Evolutionary conservation across 2,888 invertebrate genomes (phyloP).

Genomic region (Scaptomyza reducta): DNA sequence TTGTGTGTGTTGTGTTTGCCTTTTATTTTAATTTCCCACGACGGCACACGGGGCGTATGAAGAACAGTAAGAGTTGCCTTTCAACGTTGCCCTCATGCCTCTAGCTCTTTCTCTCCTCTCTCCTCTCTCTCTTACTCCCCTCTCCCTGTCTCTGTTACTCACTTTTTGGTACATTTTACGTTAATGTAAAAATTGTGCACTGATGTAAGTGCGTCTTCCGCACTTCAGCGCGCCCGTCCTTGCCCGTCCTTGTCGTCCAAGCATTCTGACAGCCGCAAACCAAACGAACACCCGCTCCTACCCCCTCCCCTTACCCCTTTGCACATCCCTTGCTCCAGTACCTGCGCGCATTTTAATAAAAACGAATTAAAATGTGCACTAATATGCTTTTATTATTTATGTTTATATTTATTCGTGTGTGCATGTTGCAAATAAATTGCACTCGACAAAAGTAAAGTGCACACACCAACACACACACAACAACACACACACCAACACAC

Average conservation of each 20-base stretch:
- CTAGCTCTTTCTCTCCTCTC: not conserved
- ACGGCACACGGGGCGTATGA: slow-evolving; percentile 54
- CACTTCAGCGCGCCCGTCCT: slow-evolving; percentile 51
- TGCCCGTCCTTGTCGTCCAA: not conserved
- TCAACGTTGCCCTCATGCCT: slow-evolving; percentile 8
- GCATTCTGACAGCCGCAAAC: slow-evolving; percentile 47
- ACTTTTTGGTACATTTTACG: slow-evolving; percentile 50
- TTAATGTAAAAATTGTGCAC: slow-evolving; percentile 78
- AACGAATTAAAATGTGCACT: slow-evolving; percentile 75
- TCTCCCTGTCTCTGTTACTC: slow-evolving; percentile 6
- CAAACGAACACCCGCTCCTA: slow-evolving; percentile 30
- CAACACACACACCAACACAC: slow-evolving; percentile 2
- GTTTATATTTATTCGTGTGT: slow-evolving; percentile 57
- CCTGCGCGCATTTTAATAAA: slow-evolving; percentile 66
- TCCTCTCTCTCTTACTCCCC: not conserved
- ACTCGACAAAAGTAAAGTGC: slow-evolving; percentile 50
- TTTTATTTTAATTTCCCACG: slow-evolving; percentile 77
- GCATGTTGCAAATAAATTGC: slow-evolving; percentile 71
- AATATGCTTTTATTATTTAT: slow-evolving; percentile 78
- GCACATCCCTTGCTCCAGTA: too few relatives aligned
- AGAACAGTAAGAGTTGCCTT: slow-evolving; percentile 33
- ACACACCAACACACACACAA: slow-evolving; percentile 7
- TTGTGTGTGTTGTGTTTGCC: slow-evolving; percentile 38
- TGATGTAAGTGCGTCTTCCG: slow-evolving; percentile 77
- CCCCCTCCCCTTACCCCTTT: too few relatives aligned